Percentiles rank a stretch among this genome's conserved stretches.
Evolutionary conservation across 2,888 invertebrate genomes (phyloP).

Genomic region (Apamea epomidion): DNA sequence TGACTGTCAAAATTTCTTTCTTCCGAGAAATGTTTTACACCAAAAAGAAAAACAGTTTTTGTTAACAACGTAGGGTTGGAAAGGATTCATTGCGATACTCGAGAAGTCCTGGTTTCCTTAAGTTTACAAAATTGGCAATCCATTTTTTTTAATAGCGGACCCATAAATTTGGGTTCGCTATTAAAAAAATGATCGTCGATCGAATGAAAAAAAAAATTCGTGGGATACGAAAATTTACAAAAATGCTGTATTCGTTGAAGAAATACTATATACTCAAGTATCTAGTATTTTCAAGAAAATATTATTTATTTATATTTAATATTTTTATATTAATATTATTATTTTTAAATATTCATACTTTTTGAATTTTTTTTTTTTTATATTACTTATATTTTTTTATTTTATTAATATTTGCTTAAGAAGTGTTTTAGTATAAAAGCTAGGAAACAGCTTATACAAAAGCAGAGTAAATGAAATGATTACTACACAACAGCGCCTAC

Average conservation of each 20-base stretch:
- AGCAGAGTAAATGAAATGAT: slow-evolving; percentile 36
- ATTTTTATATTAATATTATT: too few species aligned
- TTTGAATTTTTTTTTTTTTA: too few species aligned
- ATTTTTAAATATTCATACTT: too few species aligned
- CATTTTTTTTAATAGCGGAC: neutral
- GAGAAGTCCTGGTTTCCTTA: neutral
- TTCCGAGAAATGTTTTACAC: neutral
- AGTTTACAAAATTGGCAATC: neutral
- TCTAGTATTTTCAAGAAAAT: neutral
- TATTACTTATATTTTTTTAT: too few species aligned
- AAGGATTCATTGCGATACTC: neutral
- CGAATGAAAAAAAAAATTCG: too few species aligned
- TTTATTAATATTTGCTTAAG: neutral
- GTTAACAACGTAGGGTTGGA: neutral
- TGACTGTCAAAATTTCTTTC: neutral
- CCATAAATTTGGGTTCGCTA: too few species aligned
- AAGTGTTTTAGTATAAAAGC: neutral
- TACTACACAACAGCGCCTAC: slow-evolving; percentile 51
- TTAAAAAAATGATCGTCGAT: too few species aligned
- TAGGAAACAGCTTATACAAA: slow-evolving; percentile 3
- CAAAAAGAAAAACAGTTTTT: neutral
- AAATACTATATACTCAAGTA: neutral
- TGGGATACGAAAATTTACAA: neutral
- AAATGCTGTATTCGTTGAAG: neutral
- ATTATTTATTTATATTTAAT: too few species aligned